Conservation (phyloP, 2,888 invertebrate species). For the Pomacea canaliculata region DNA sequence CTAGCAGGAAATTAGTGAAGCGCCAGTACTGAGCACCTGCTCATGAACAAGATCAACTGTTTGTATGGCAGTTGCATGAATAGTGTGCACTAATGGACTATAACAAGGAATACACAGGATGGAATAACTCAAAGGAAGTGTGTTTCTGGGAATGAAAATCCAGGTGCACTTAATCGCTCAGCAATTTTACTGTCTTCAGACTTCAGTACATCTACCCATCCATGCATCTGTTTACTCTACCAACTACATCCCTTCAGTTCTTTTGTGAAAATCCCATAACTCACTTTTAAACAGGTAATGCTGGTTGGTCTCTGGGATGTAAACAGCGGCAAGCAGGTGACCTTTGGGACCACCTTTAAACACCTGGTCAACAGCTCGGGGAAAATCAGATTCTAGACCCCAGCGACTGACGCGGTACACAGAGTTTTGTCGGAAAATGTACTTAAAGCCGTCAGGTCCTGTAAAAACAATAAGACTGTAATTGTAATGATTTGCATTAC, state of each 20-base stretch:
- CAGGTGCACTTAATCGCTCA: too few relatives aligned
- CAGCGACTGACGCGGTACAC: slow-evolving; percentile 43
- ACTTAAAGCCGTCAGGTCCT: slow-evolving; percentile 48
- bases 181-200: too few relatives aligned
- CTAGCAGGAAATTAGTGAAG: slow-evolving; percentile 51
- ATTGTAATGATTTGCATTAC: neutral
- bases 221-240: too few relatives aligned
- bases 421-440: slow-evolving; percentile 41
- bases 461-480: neutral
- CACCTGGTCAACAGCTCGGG: slow-evolving; percentile 43
- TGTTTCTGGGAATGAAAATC: too few relatives aligned
- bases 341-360: slow-evolving; percentile 48
- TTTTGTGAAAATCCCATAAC: neutral
- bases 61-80: too few relatives aligned
- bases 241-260: too few relatives aligned
- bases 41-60: too few relatives aligned
- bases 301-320: slow-evolving; percentile 45
- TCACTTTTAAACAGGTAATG: slow-evolving; percentile 63
- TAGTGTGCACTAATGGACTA: too few relatives aligned
- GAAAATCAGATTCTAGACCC: slow-evolving; percentile 53
- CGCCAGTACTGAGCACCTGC: slow-evolving; percentile 53
- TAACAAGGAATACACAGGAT: too few relatives aligned
- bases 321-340: slow-evolving; percentile 49
- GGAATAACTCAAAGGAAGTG: too few relatives aligned
- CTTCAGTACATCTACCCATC: too few relatives aligned